Base-by-base conservation (phyloP, 2,888 invertebrate species). In the Meiosimyza platycephala region DNA sequence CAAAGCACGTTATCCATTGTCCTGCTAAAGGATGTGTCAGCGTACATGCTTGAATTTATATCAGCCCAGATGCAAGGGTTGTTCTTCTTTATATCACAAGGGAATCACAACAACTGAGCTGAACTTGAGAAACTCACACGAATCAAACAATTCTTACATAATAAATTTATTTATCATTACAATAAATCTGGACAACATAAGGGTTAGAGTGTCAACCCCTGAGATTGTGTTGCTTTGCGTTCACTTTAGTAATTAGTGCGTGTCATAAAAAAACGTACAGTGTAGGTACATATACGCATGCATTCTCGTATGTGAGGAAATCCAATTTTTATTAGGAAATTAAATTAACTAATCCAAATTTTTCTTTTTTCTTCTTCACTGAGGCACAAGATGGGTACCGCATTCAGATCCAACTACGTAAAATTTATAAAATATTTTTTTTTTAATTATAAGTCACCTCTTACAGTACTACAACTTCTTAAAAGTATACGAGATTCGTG, bases 151-250 rank as follows among this genome's bases (percentile, higher is more conserved):
- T 84, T 85, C 82, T 81, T 83, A 84, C 83, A 83, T 84, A 84
- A 84, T 85, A 84, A 85, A 84, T 84, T 84, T 82, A 83, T 83
- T 84, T 85, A 83, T 85, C 84, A 83, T 84, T 84, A 80, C 77
- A 79, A 81, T 79, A 81, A 80, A 82, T 82, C 77, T 76, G 77
- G 77, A 79, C 77, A 71, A n/a, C 12, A 72, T 69, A 79, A 79
- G 79, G 80, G 79, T 78, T 79, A 80, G 81, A 80, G 76, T 81
- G 80, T 80, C 81, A 81, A 81, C 82, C 81, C 54, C 54, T 54
- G 15, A 16, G 54, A 15, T 54, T 54, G 54, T 15, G 15, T 54
- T 54, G 54, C n/a, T 13, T 54, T 54, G 54, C n/a, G n/a, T 54
- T 54, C n/a, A 54, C 54, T 16, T 54, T 15, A 54, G 54, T 54